Percentiles rank a stretch among this genome's conserved stretches.
Evolutionary conservation across 2,113 vertebrate species (phyloP).

Genomic region (Chionomys nivalis): DNA sequence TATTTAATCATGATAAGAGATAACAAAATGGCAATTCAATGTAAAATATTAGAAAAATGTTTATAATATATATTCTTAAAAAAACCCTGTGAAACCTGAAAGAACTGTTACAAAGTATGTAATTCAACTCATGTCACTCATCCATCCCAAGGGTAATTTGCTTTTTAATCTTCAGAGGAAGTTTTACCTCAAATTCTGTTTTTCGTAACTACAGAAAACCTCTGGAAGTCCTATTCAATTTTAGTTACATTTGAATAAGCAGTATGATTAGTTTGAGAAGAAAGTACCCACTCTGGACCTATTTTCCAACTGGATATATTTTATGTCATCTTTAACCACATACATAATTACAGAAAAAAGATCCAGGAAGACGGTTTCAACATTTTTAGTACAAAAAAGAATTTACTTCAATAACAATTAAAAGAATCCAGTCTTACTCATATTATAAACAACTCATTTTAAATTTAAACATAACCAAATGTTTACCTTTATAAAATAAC

Average conservation of each 20-base stretch:
- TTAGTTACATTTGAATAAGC: conserved; percentile 14
- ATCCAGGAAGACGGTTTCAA: not conserved
- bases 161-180: conserved; percentile 30
- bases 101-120: not conserved
- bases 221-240: conserved; percentile 1
- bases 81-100: conserved; percentile 35
- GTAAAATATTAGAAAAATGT: conserved; percentile 22
- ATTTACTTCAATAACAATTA: conserved; percentile 13
- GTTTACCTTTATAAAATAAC: not conserved
- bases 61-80: not conserved
- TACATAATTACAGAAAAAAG: not conserved
- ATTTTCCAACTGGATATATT: not conserved
- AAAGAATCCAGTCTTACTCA: not conserved
- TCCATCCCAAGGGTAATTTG: not conserved
- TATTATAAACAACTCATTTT: conserved; percentile 33
- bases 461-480: conserved; percentile 15
- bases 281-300: not conserved
- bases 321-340: not conserved
- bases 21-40: conserved; percentile 6
- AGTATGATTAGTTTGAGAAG: not conserved
- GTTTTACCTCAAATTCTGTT: conserved; percentile 48
- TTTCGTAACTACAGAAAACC: conserved; percentile 36
- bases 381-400: not conserved
- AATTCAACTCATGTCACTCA: conserved; percentile 32
- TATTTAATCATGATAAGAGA: conserved; percentile 30